Conservation (phyloP, 2,797 vertebrate genomes). For the Mormyrus proboscirostris region DNA sequence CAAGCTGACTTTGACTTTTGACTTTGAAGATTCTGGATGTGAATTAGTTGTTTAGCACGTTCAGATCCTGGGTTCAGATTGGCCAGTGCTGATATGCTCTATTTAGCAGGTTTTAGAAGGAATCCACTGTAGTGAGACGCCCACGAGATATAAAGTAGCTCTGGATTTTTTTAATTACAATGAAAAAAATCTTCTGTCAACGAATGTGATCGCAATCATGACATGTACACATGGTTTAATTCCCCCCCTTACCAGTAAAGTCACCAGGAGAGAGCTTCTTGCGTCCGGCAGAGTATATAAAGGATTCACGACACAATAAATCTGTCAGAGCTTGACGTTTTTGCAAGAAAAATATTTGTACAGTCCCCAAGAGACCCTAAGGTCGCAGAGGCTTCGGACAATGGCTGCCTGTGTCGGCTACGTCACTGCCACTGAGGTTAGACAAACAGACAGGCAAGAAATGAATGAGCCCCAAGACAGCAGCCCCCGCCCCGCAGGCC, state of each 20-base stretch:
- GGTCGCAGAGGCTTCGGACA: conserved; percentile 34
- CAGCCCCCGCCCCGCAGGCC: not conserved
- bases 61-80: not conserved
- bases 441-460: conserved; percentile 14
- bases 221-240: not conserved
- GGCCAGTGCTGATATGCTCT: not conserved
- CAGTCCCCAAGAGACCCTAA: conserved; percentile 31
- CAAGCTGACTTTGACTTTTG: too few species aligned
- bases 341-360: conserved; percentile 39
- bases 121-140: not conserved
- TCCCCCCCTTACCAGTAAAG: not conserved
- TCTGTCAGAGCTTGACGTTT: conserved; percentile 31
- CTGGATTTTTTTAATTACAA: not conserved
- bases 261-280: conserved; percentile 19
- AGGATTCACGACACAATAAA: conserved; percentile 31
- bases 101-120: not conserved
- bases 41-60: not conserved
- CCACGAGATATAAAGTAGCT: not conserved
- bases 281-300: conserved; percentile 26
- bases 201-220: not conserved
- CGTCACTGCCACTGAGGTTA: conserved; percentile 31
- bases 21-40: not conserved
- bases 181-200: not conserved
- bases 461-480: not conserved
- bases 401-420: conserved; percentile 31